Evolutionary conservation across 2,888 invertebrate genomes (phyloP).

Genomic region (Microctonus aethiopoides): DNA sequence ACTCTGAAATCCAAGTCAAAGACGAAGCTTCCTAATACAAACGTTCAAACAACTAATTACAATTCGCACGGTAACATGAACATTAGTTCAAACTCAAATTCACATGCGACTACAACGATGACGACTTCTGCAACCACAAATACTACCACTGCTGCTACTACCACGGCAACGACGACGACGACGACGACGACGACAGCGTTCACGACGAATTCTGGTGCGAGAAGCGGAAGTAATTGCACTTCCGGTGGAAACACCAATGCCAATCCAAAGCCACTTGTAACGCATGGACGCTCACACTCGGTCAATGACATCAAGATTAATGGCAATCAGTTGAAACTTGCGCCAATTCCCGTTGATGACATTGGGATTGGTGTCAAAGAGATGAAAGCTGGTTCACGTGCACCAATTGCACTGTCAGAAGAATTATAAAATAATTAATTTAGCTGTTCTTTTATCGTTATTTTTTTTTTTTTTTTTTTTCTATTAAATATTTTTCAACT

Average conservation of each 20-base stretch:
- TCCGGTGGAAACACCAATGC: constrained; percentile 43
- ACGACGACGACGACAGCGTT: neutral
- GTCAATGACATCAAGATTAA: constrained; percentile 81
- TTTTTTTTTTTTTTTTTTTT: neutral
- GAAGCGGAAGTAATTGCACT: constrained; percentile 35
- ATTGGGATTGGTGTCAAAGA: constrained; percentile 68
- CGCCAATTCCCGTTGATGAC: constrained; percentile 75
- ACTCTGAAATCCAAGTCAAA: constrained; percentile 39
- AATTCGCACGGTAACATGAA: constrained; percentile 47
- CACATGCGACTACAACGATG: constrained; percentile 37
- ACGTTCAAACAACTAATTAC: constrained; percentile 35
- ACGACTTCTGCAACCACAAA: neutral
- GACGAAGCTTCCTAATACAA: constrained; percentile 38
- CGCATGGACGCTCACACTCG: constrained; percentile 77
- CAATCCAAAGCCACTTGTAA: constrained; percentile 69
- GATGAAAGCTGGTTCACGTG: constrained; percentile 62
- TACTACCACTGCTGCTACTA: too few species aligned
- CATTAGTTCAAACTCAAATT: constrained; percentile 47
- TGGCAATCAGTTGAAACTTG: constrained; percentile 78
- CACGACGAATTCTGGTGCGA: neutral
- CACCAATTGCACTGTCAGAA: constrained; percentile 62
- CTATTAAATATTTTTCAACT: neutral
- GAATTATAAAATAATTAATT: constrained; percentile 55
- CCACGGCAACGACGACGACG: neutral
- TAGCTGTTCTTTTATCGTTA: too few species aligned